phyloP scores from a whole-genome alignment of 2,113 vertebrate genomes.

The Atractosteus spatula region DNA sequence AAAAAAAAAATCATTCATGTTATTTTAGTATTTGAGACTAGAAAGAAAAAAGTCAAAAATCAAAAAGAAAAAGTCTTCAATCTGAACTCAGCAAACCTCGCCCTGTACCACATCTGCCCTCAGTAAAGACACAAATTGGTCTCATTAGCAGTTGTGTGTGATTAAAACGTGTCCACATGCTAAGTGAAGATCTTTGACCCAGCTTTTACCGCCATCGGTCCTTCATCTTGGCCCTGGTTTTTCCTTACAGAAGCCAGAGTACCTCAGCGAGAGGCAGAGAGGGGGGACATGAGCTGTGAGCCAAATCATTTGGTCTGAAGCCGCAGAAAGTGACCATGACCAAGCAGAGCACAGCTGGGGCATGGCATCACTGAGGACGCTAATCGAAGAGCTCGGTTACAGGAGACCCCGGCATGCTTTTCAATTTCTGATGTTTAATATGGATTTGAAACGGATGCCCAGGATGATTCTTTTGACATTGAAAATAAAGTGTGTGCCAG shows the following conservation, averaged over 20 bases:
- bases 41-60: neutral
- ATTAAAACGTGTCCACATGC: constrained; percentile 1
- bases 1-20: too few species aligned
- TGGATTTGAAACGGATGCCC: too few species aligned
- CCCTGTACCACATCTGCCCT: neutral
- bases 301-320: neutral
- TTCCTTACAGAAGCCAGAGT: neutral
- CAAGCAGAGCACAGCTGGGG: neutral
- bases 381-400: neutral
- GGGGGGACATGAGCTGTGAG: neutral
- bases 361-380: neutral
- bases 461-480: too few species aligned
- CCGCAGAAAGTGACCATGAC: neutral
- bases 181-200: constrained; percentile 11
- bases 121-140: neutral
- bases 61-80: neutral
- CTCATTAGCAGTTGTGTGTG: constrained; percentile 7
- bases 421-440: neutral
- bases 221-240: neutral
- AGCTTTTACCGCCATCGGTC: neutral
- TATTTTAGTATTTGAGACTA: neutral
- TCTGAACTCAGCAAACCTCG: neutral
- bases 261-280: neutral
- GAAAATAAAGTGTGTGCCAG: too few species aligned
- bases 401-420: neutral